A percentile compares a stretch with the other conserved stretches of the same genome.
phyloP scores from a whole-genome alignment of 2,888 invertebrate genomes.

The Chaitophorus viminalis region DNA sequence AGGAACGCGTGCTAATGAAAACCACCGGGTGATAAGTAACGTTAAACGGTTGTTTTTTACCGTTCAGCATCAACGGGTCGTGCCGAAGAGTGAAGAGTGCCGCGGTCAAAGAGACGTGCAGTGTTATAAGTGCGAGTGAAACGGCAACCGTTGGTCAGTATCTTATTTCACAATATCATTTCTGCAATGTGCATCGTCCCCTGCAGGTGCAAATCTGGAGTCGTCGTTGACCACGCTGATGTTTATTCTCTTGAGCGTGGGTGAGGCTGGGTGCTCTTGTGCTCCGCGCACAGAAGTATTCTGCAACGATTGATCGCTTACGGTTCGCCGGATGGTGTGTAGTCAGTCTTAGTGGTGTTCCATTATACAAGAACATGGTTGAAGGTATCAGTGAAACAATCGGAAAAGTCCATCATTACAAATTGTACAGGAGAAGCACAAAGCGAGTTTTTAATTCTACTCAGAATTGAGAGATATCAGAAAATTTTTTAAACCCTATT shows the following conservation, averaged over 20 bases:
- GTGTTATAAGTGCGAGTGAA: neutral
- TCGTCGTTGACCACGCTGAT: constrained; percentile 53
- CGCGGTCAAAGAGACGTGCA: neutral
- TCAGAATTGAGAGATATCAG: too few relatives aligned
- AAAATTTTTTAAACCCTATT: too few relatives aligned
- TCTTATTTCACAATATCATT: constrained; percentile 44
- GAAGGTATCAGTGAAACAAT: too few relatives aligned
- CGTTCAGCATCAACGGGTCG: neutral
- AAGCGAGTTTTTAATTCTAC: too few relatives aligned
- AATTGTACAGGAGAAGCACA: too few relatives aligned
- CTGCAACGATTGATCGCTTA: constrained; percentile 52
- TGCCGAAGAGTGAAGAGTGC: neutral
- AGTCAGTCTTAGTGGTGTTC: neutral
- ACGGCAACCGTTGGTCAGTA: neutral
- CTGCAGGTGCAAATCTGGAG: constrained; percentile 55
- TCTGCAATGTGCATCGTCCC: constrained; percentile 60
- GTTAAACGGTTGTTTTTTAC: too few relatives aligned
- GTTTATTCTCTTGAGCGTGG: constrained; percentile 41
- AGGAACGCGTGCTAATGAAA: too few relatives aligned
- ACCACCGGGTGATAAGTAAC: too few relatives aligned
- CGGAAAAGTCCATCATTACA: too few relatives aligned
- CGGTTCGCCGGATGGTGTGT: neutral
- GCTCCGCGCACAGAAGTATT: too few relatives aligned
- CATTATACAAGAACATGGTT: too few relatives aligned
- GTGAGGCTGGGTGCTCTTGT: neutral